phyloP scores from a whole-genome alignment of 2,888 invertebrate genomes.

The Aphodius sticticus region DNA sequence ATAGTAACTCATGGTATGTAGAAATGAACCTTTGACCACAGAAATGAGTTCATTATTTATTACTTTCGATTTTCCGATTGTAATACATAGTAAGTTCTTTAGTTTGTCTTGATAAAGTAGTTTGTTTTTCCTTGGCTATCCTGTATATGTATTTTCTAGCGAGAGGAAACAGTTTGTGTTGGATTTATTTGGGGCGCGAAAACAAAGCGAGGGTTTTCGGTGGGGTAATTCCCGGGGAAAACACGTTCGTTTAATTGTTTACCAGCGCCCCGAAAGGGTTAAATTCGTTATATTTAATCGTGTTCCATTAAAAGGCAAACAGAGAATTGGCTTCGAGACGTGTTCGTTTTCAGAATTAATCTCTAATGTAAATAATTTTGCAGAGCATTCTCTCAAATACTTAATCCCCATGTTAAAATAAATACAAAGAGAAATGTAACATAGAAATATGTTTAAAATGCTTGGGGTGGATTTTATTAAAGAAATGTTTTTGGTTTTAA shows the following conservation, averaged over 20 bases:
- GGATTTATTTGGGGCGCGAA: not conserved
- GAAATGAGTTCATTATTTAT: too few relatives aligned
- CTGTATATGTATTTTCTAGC: not conserved
- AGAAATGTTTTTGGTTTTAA: too few relatives aligned
- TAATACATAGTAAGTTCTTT: too few relatives aligned
- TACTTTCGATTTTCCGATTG: too few relatives aligned
- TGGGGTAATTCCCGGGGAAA: not conserved
- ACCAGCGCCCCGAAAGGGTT: slow-evolving; percentile 4
- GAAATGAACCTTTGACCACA: too few relatives aligned
- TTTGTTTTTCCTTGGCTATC: not conserved
- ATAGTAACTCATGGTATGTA: too few relatives aligned
- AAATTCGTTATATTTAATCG: not conserved
- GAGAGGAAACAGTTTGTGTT: not conserved
- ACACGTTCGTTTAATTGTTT: slow-evolving; percentile 4
- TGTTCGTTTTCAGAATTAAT: not conserved
- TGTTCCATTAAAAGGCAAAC: slow-evolving; percentile 4
- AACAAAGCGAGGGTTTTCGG: not conserved
- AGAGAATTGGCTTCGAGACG: not conserved
- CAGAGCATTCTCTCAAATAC: not conserved
- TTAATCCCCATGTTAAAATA: not conserved
- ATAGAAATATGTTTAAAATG: too few relatives aligned
- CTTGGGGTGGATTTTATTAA: too few relatives aligned
- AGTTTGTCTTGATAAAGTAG: too few relatives aligned
- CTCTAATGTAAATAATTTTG: not conserved
- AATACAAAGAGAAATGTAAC: not conserved